These are phyloP conservation scores for Hoplias malabaricus DNA, from an alignment of 2,113 vertebrate genomes.

Conservation along the genomic window DNA sequence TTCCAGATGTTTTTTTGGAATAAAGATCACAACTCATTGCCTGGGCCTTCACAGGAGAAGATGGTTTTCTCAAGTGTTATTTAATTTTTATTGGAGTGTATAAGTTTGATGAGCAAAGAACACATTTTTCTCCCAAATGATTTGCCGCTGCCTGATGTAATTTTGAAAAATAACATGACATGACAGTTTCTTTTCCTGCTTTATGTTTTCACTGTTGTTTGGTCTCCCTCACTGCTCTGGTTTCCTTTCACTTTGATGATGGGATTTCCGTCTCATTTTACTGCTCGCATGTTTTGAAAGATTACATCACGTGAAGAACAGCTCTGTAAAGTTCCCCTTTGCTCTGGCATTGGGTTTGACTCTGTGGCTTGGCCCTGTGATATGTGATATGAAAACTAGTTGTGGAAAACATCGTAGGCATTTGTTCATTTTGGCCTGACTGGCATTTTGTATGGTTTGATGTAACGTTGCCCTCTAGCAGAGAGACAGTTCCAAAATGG, in stretches of 20 bases:
- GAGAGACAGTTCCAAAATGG: not conserved
- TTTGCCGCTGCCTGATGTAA: constrained; percentile 1
- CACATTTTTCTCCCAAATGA: constrained; percentile 12
- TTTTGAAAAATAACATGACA: constrained; percentile 30
- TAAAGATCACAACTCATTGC: constrained; percentile 23
- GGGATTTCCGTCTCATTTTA: constrained; percentile 18
- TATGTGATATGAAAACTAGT: constrained; percentile 27
- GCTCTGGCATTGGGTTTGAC: constrained; percentile 19
- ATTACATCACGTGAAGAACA: constrained; percentile 23
- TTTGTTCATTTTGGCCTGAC: constrained; percentile 12
- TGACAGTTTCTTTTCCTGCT: not conserved
- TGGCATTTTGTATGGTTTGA: constrained; percentile 14
- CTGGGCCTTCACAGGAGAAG: constrained; percentile 25
- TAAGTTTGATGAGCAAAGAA: constrained; percentile 28
- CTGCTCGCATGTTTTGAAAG: constrained; percentile 2
- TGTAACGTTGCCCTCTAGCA: not conserved
- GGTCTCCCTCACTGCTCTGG: not conserved
- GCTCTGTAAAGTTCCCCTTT: constrained; percentile 11
- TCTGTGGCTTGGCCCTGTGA: constrained; percentile 16
- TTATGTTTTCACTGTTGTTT: constrained; percentile 11
- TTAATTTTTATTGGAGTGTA: constrained; percentile 49
- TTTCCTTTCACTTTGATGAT: constrained; percentile 14
- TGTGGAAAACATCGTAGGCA: constrained; percentile 20
- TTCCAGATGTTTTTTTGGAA: constrained; percentile 49
- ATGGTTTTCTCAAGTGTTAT: constrained; percentile 44